A percentile compares a stretch with the other conserved stretches of the same genome.
Evolutionary conservation across 2,797 vertebrate genomes (phyloP).

Genomic region (Pempheris klunzingeri): DNA sequence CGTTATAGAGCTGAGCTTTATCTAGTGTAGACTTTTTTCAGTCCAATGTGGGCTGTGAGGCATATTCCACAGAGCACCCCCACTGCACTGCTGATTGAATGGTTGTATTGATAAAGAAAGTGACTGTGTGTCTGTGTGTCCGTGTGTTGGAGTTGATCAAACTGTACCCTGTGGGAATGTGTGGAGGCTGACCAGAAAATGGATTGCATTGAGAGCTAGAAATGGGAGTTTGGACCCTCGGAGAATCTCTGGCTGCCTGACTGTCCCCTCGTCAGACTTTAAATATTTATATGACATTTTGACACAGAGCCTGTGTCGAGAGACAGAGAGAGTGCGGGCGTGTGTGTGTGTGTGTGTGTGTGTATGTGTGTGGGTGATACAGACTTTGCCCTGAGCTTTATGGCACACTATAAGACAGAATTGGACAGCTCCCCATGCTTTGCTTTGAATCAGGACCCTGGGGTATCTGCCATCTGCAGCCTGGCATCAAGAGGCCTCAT

Average conservation of each 20-base stretch:
- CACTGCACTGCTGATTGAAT: conserved; percentile 66
- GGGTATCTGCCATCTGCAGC: conserved; percentile 75
- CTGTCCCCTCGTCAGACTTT: conserved; percentile 66
- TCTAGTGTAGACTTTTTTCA: conserved; percentile 25
- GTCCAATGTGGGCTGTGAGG: conserved; percentile 26
- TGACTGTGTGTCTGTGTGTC: conserved; percentile 15
- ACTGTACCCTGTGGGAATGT: conserved; percentile 51
- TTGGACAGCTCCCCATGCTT: conserved; percentile 37
- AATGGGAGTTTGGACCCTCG: conserved; percentile 44
- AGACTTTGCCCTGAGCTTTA: conserved; percentile 60
- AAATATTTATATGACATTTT: conserved; percentile 78
- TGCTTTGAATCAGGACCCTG: conserved; percentile 53
- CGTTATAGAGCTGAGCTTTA: conserved; percentile 14
- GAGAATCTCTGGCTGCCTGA: conserved; percentile 34
- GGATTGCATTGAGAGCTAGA: conserved; percentile 50
- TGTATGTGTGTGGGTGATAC: neutral
- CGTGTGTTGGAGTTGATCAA: conserved; percentile 43
- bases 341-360: neutral
- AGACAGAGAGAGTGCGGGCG: neutral
- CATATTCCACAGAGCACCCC: conserved; percentile 45
- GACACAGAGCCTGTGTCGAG: conserved; percentile 55
- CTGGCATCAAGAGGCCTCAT: conserved; percentile 56
- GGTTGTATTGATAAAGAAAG: conserved; percentile 64
- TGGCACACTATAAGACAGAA: conserved; percentile 48
- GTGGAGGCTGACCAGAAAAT: conserved; percentile 53